phyloP scores from a whole-genome alignment of 1,140 invertebrate genomes.

The Apis dorsata region DNA sequence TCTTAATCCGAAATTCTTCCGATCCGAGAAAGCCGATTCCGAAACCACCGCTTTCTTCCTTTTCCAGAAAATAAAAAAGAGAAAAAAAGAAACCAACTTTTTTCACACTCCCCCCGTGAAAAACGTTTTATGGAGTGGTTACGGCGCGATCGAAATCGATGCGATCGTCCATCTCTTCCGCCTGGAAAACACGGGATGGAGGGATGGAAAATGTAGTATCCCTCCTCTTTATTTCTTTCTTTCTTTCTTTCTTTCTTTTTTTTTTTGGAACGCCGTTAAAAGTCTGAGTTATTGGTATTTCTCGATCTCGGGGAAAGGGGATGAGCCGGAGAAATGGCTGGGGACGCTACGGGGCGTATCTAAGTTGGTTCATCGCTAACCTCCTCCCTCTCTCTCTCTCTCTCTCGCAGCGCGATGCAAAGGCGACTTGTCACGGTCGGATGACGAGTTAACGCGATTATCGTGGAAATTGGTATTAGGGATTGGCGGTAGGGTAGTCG shows the following conservation, averaged over 20 bases:
- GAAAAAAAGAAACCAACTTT: background rate
- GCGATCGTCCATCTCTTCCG: background rate
- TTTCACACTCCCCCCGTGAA: constrained; percentile 12
- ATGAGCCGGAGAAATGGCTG: constrained; percentile 49
- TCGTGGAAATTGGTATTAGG: constrained; percentile 36
- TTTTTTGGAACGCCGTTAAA: constrained; percentile 28
- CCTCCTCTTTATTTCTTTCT: background rate
- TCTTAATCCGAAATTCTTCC: background rate
- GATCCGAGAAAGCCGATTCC: too few relatives aligned
- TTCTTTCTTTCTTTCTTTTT: too few relatives aligned
- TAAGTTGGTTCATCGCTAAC: constrained; percentile 30
- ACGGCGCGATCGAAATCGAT: constrained; percentile 41
- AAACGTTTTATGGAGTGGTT: constrained; percentile 51
- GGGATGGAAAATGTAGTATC: constrained; percentile 33
- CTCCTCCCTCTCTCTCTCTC: background rate
- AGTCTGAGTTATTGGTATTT: constrained; percentile 53
- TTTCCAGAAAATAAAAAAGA: background rate
- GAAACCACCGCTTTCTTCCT: too few relatives aligned
- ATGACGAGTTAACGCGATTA: constrained; percentile 24
- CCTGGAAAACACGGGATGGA: constrained; percentile 2
- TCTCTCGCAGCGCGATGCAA: too few relatives aligned
- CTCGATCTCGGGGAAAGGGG: background rate
- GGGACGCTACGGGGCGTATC: constrained; percentile 52
- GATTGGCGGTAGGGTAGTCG: background rate
- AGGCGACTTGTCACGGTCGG: constrained; percentile 8